Percentiles rank a stretch among this genome's conserved stretches.
Conservation (phyloP, 2,797 vertebrate species). For the Glyptemys insculpta region DNA sequence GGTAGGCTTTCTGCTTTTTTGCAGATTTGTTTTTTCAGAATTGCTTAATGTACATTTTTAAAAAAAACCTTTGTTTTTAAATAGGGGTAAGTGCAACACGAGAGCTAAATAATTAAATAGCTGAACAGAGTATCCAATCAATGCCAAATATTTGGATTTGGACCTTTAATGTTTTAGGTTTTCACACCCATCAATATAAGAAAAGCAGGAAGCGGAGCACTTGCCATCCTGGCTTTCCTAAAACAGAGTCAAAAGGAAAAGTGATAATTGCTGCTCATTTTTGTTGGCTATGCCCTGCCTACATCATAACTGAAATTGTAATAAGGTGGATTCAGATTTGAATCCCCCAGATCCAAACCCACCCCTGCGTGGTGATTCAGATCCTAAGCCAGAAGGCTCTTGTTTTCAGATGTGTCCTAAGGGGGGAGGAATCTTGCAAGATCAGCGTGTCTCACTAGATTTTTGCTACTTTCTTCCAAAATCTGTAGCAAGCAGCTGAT, state of each 20-base stretch:
- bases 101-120: background rate
- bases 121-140: background rate
- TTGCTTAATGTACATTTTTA: fast-evolving
- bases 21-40: background rate
- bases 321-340: background rate
- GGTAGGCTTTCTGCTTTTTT: background rate
- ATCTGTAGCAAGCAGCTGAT: background rate
- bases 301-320: background rate
- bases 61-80: background rate
- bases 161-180: background rate
- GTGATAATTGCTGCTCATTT: background rate
- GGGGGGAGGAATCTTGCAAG: background rate
- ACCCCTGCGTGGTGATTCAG: background rate
- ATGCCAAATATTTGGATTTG: background rate
- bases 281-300: background rate
- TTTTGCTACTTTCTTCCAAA: background rate
- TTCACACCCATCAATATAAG: background rate
- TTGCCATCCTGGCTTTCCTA: background rate
- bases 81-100: background rate
- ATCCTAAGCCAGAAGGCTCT: background rate
- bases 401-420: background rate
- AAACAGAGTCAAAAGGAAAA: background rate
- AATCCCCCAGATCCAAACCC: background rate
- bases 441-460: background rate
- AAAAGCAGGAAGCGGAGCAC: background rate